Percentiles rank a stretch among this genome's conserved stretches.
phyloP scores from a whole-genome alignment of 64 coral and sea anemone genomes.

The Montipora efflorescens region DNA sequence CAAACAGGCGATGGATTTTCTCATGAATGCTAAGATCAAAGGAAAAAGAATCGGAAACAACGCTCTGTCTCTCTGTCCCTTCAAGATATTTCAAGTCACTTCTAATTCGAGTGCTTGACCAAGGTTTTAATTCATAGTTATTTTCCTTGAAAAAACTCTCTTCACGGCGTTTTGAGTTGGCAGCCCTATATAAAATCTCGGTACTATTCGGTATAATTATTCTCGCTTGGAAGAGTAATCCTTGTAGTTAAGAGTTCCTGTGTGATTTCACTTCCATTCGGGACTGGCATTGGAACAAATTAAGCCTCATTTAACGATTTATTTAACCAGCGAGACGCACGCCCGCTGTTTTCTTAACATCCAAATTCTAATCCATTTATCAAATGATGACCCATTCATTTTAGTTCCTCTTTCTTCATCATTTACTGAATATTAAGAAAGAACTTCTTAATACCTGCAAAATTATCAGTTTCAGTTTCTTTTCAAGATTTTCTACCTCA shows the following conservation, averaged over 20 bases:
- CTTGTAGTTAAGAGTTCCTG: constrained; percentile 26
- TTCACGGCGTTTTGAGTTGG: not conserved
- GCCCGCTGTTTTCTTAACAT: not conserved
- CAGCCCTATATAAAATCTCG: not conserved
- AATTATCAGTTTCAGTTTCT: not conserved
- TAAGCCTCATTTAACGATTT: not conserved
- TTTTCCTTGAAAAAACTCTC: not conserved
- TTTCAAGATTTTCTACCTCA: not conserved
- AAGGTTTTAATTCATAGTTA: not conserved
- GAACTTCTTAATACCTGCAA: not conserved
- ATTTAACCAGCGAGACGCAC: not conserved
- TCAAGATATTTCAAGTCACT: not conserved
- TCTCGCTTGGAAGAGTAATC: constrained; percentile 48
- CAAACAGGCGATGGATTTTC: not conserved
- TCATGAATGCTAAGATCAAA: not conserved
- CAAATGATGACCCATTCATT: constrained; percentile 29
- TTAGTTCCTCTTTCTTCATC: not conserved
- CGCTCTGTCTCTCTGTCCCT: not conserved
- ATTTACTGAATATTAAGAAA: not conserved
- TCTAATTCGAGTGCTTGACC: not conserved
- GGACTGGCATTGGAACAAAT: not conserved
- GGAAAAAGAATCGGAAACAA: not conserved
- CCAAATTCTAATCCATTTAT: not conserved
- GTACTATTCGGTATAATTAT: not conserved
- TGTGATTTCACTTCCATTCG: constrained; percentile 18